A percentile compares a stretch with the other conserved stretches of the same genome.
These are phyloP conservation scores for Tiliacea citrago DNA, from an alignment of 2,888 invertebrate species.

Conservation along the genomic window DNA sequence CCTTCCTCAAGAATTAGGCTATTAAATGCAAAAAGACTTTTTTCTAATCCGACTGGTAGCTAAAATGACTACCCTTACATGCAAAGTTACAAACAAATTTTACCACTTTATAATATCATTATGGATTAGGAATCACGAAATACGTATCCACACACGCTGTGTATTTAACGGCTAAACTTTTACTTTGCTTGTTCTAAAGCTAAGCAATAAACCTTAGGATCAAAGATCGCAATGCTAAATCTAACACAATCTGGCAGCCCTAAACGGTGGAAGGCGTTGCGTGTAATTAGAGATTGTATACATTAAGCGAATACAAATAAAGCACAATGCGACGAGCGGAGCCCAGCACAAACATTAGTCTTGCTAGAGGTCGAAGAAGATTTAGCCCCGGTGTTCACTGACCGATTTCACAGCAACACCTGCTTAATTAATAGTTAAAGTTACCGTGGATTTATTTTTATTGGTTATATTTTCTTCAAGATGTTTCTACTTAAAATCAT, in stretches of 20 bases:
- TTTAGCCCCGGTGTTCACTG: conserved; percentile 77
- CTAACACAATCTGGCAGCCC: conserved; percentile 76
- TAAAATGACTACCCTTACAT: too few species aligned
- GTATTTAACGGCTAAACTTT: conserved; percentile 18
- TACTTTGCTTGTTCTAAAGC: conserved; percentile 25
- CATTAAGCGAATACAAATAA: conserved; percentile 90
- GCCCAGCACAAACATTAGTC: conserved; percentile 87
- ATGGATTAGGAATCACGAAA: background rate
- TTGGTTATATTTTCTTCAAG: background rate
- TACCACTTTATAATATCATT: background rate
- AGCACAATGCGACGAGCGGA: conserved; percentile 86
- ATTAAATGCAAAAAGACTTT: too few species aligned
- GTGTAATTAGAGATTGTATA: conserved; percentile 91
- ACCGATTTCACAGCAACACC: conserved; percentile 61
- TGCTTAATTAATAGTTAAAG: conserved; percentile 46
- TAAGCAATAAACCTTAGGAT: conserved; percentile 51
- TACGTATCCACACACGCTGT: background rate
- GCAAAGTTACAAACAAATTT: too few species aligned
- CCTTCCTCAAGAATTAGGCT: too few species aligned
- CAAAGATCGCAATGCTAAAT: conserved; percentile 60
- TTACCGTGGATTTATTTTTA: conserved; percentile 2
- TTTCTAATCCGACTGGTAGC: too few species aligned
- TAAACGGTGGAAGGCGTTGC: conserved; percentile 84
- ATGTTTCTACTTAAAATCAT: background rate
- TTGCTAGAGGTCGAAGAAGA: conserved; percentile 82